Percentiles rank a stretch among this genome's conserved stretches.
phyloP scores from a whole-genome alignment of 2,797 vertebrate genomes.

The Pseudochirops cupreus region DNA sequence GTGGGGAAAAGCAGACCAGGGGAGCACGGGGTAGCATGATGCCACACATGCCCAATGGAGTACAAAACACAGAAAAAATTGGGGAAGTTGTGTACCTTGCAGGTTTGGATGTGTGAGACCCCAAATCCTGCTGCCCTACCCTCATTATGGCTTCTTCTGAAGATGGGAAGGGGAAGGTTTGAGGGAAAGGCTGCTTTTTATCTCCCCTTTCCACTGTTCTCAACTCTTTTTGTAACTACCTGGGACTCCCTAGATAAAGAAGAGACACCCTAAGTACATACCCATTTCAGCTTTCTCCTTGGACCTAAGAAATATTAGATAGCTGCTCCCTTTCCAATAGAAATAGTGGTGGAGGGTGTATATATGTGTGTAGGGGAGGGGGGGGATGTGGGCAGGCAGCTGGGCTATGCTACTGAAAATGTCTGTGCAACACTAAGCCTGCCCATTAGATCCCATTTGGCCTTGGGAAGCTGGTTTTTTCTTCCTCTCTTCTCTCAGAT shows the following conservation, averaged over 20 bases:
- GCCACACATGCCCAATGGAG: background rate
- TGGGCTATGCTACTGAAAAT: constrained; percentile 31
- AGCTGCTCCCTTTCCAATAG: background rate
- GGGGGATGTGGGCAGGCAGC: constrained; percentile 9
- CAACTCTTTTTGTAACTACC: background rate
- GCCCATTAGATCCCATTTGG: constrained; percentile 50
- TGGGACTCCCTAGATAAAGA: background rate
- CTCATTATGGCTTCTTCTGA: background rate
- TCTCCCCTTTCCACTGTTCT: background rate
- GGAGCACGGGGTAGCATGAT: background rate
- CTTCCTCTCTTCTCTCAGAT: constrained; percentile 31
- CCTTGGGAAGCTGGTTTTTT: constrained; percentile 64
- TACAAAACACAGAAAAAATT: background rate
- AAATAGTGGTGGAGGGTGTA: background rate
- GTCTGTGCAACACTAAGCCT: background rate
- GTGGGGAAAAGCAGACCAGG: background rate
- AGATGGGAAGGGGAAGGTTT: background rate
- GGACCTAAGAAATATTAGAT: background rate
- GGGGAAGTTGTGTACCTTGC: too few species aligned
- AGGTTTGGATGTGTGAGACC: background rate
- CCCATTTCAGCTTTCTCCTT: background rate
- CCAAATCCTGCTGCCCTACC: background rate
- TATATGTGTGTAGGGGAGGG: background rate
- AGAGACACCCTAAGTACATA: background rate
- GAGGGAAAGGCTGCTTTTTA: background rate